A percentile compares a stretch with the other conserved stretches of the same genome.
phyloP scores from a whole-genome alignment of 2,888 invertebrate genomes.

The Drosophila borborema region DNA sequence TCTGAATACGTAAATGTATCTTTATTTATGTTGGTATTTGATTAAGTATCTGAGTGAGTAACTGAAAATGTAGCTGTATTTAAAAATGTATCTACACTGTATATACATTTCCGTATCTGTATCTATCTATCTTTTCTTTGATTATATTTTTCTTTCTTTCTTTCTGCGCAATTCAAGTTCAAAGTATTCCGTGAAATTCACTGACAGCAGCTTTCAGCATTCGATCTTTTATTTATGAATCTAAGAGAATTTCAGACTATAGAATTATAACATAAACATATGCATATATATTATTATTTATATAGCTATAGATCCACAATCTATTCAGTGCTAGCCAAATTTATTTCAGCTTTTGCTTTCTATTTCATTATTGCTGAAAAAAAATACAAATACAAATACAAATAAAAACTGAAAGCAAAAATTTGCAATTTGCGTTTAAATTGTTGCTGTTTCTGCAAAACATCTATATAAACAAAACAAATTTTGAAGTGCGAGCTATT shows the following conservation, averaged over 20 bases:
- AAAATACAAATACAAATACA: neutral
- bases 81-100: neutral
- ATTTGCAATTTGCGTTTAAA: conserved; percentile 23
- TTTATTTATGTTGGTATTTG: no score
- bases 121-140: neutral
- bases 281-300: conserved; percentile 1
- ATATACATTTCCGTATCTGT: neutral
- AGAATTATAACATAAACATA: conserved; percentile 19
- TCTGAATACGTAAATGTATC: no score
- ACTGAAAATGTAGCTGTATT: neutral
- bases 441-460: conserved; percentile 17
- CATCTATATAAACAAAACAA: conserved; percentile 34
- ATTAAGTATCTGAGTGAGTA: no score
- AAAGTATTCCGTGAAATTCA: conserved; percentile 34
- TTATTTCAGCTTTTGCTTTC: conserved; percentile 17
- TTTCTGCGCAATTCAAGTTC: conserved; percentile 53
- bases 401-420: conserved; percentile 8
- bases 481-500: conserved; percentile 20
- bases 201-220: conserved; percentile 31
- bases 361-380: conserved; percentile 5
- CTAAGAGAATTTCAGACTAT: conserved; percentile 10
- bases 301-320: conserved; percentile 6
- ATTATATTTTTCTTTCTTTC: conserved; percentile 17
- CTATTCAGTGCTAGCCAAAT: conserved; percentile 23
- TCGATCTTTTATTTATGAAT: conserved; percentile 33